These are phyloP conservation scores for Nebria ingens DNA, from an alignment of 1,140 invertebrate genomes.

Conservation along the genomic window DNA sequence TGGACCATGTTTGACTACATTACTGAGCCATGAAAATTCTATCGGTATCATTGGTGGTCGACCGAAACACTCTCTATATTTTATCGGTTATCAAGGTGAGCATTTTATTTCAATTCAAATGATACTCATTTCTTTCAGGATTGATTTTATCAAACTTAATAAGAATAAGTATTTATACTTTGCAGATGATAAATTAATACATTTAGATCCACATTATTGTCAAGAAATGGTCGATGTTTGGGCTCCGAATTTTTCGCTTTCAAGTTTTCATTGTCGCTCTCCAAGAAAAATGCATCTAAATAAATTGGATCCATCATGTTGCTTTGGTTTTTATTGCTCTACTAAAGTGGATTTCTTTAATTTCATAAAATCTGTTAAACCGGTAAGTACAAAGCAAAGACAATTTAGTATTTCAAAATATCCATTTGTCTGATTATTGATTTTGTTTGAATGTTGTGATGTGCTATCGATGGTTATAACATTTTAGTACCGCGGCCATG, in stretches of 20 bases:
- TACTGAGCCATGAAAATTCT: slow-evolving; percentile 69
- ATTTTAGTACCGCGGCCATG: no score
- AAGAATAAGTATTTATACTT: no score
- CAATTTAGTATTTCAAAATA: slow-evolving; percentile 12
- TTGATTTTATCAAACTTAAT: neutral
- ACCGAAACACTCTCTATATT: slow-evolving; percentile 85
- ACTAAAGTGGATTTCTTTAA: slow-evolving; percentile 66
- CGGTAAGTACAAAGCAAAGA: slow-evolving; percentile 36
- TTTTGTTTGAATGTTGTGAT: slow-evolving; percentile 9
- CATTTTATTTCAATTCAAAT: neutral
- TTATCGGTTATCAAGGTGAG: slow-evolving; percentile 75
- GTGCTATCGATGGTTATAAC: slow-evolving; percentile 9
- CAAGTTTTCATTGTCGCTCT: slow-evolving; percentile 75
- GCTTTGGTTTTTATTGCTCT: slow-evolving; percentile 81
- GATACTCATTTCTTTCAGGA: neutral
- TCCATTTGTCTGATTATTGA: neutral
- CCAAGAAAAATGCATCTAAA: slow-evolving; percentile 78
- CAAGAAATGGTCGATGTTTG: slow-evolving; percentile 80
- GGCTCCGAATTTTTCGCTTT: slow-evolving; percentile 56
- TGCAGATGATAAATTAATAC: slow-evolving; percentile 79
- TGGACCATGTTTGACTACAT: slow-evolving; percentile 64
- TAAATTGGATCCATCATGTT: slow-evolving; percentile 89
- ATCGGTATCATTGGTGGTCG: slow-evolving; percentile 86
- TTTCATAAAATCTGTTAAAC: slow-evolving; percentile 57
- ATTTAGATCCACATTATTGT: slow-evolving; percentile 87